Evolutionary conservation across 1,140 invertebrate species (phyloP).

Genomic region (Pinna nobilis): DNA sequence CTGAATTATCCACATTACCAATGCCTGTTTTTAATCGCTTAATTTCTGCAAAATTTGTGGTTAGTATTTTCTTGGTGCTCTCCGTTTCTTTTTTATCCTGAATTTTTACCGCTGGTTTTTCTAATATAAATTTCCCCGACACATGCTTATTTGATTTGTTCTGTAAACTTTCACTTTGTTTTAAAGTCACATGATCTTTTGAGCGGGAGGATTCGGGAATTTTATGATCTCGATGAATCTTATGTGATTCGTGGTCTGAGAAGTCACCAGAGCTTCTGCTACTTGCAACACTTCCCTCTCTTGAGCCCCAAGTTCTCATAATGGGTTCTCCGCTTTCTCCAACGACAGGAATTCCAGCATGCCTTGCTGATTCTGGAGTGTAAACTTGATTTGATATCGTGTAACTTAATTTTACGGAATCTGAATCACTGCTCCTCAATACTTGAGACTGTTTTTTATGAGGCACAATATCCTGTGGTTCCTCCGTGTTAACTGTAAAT

Average conservation of each 20-base stretch:
- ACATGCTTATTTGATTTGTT: too few relatives aligned
- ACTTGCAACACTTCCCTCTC: conserved; percentile 64
- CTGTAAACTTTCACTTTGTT: too few relatives aligned
- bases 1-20: conserved; percentile 60
- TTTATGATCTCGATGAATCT: conserved; percentile 70
- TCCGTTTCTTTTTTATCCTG: neutral
- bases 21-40: conserved; percentile 59
- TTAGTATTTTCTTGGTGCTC: conserved; percentile 23
- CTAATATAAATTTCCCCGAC: too few relatives aligned
- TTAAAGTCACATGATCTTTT: too few relatives aligned
- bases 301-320: conserved; percentile 42
- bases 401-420: conserved; percentile 54
- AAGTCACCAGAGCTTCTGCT: conserved; percentile 69
- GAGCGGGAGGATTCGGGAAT: too few relatives aligned
- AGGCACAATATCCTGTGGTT: conserved; percentile 13
- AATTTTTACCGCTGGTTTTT: neutral
- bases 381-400: conserved; percentile 49
- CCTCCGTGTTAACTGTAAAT: neutral
- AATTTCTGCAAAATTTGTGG: conserved; percentile 69
- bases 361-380: conserved; percentile 56
- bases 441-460: neutral
- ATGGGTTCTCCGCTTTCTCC: conserved; percentile 39
- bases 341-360: conserved; percentile 67
- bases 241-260: conserved; percentile 71
- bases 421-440: conserved; percentile 19